Evolutionary conservation across 2,888 invertebrate species (phyloP).

Genomic region (Clivina fossor): DNA sequence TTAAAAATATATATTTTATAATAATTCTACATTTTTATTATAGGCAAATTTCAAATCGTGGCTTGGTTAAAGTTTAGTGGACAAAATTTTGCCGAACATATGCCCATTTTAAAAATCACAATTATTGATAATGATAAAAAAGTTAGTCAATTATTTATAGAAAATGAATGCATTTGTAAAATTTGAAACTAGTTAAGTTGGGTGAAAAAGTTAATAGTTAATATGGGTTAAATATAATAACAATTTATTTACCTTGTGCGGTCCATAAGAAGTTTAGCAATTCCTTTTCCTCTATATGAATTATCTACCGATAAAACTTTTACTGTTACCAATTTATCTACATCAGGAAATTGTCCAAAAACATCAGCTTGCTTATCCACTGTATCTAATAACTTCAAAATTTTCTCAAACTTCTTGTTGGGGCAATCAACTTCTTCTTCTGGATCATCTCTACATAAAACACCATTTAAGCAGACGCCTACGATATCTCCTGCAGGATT

Average conservation of each 20-base stretch:
- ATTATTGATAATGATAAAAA: too few relatives aligned
- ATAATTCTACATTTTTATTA: too few relatives aligned
- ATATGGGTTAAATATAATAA: too few relatives aligned
- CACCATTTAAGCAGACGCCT: constrained; percentile 51
- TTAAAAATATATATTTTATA: too few relatives aligned
- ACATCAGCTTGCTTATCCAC: constrained; percentile 61
- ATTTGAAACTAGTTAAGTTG: too few relatives aligned
- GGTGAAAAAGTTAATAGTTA: too few relatives aligned
- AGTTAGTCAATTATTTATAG: too few relatives aligned
- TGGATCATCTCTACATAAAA: constrained; percentile 49
- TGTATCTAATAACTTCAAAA: constrained; percentile 61
- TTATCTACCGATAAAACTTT: constrained; percentile 69
- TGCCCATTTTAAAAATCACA: too few relatives aligned
- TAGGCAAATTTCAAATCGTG: too few relatives aligned
- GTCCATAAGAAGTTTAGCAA: constrained; percentile 64
- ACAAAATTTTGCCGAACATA: too few relatives aligned
- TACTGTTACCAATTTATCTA: constrained; percentile 60
- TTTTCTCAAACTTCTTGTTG: constrained; percentile 66
- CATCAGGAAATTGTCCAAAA: constrained; percentile 60
- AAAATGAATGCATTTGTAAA: too few relatives aligned
- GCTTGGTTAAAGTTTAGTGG: too few relatives aligned
- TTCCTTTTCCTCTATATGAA: constrained; percentile 65
- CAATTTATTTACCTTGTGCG: constrained; percentile 61
- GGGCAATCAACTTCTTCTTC: constrained; percentile 56
- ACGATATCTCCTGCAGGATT: constrained; percentile 59